Evolutionary conservation across 2,113 vertebrate species (phyloP), one percentile per base, ranked within the genome.

Genomic region (Sinocyclocheilus anshuiensis): DNA sequence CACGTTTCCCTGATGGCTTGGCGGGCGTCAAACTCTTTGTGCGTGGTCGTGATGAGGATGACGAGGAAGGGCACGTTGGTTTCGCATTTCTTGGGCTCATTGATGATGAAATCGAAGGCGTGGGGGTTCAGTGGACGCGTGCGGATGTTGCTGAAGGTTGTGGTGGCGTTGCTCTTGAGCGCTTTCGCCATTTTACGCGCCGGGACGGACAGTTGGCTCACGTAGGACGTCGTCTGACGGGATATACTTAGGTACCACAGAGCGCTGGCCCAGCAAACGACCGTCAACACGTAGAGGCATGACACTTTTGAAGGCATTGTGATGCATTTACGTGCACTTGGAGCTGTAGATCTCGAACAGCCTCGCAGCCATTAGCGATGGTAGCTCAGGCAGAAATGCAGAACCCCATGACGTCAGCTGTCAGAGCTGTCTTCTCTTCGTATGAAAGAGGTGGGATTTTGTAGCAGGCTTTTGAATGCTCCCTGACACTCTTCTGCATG

Each of bases 301-400:
- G 98, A 99, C 84, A 98, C 97, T 91, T 99, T 99, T 82, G 97
- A 99, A 95, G 98, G 96, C 98, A 99, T 99, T 94, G 94, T 97
- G 95, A 93, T 91, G 92, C 91, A 92, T 93, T 93, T 91, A 95
- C 90, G 93, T 95, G 93, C 95, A 95, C 91, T 93, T 89, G 89
- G 85, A 86, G 85, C 90, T 90, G 4, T 88, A 92, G 95, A 94
- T 92, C 89, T 93, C 90, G 93, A 93, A 90, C 89, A 91, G 89
- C 92, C 92, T 95, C 92, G 63, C 91, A 92, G 94, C 91, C 85
- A 91, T 93, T 90, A 94, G 92, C 16, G 86, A 91, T 76, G 90
- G 90, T 92, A 89, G 89, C 81, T 92, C 90, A 93, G 85, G 89
- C 81, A 87, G 93, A 63, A 42, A 24, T 92, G 95, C 95, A 95